Evolutionary conservation across 2,888 invertebrate genomes (phyloP), one percentile per base, ranked within the genome.

Genomic region (Aphidoletes aphidimyza): DNA sequence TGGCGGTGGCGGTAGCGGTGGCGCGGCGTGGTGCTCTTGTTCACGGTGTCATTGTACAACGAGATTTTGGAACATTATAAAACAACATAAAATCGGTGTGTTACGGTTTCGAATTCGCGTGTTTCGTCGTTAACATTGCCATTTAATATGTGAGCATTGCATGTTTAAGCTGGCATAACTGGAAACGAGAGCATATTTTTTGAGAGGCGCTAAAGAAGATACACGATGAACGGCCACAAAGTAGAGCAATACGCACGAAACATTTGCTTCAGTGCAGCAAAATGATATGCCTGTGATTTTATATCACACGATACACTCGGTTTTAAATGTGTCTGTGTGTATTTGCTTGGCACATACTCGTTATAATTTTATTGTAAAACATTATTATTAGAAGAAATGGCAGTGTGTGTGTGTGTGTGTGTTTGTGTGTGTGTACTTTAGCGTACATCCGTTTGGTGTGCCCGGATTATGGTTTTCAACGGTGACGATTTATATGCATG

Each of bases 381-480:
- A 81, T 81, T 81, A 81, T 81, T 81, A 81, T 81, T 81, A 81
- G 37, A 81, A 37, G 81, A 81, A 81, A 81, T 81, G 14, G 69
- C 69, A 69, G 30, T 69, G 69, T 69, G 26, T 69, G 11, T n/a
- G 69, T 30, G 26, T 34, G 26, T 5, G 11, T 26, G 30, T 30
- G 30, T 26, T 30, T 30, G 34, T n/a, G 30, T 30, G 69, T n/a
- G n/a, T n/a, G n/a, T n/a, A n/a, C n/a, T 69, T 69, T 14, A 14
- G 69, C 69, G 26, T 34, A 30, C 6, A 39, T 26, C 69, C 69
- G 30, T 26, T 30, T 30, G 34, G 30, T 30, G 69, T n/a, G n/a
- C n/a, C 30, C 14, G 30, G 69, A 69, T 69, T 69, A 69, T 69
- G 69, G 69, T 34, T 69, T 69, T 69, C 69, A 30, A n/a, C 69